Evolutionary conservation across 1,140 invertebrate genomes (phyloP).

Genomic region (Sarcophaga peregrina): DNA sequence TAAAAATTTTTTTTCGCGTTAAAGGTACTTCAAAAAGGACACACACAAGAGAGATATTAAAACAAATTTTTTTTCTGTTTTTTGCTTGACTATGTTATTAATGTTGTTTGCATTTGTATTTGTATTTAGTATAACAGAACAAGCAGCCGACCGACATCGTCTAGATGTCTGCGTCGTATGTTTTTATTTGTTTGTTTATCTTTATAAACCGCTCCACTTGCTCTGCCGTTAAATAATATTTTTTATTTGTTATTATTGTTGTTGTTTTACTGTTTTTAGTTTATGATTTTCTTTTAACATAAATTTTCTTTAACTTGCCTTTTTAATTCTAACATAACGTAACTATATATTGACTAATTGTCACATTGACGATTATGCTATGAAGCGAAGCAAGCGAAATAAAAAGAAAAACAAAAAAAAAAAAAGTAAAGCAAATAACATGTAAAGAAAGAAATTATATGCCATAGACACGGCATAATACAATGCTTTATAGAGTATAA

Average conservation of each 20-base stretch:
- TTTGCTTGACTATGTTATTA: too few relatives aligned
- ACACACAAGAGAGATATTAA: too few relatives aligned
- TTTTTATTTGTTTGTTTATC: constrained; percentile 14
- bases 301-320: not conserved
- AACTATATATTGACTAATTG: constrained; percentile 17
- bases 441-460: not conserved
- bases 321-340: not conserved
- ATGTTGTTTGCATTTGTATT: not conserved
- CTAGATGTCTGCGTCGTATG: not conserved
- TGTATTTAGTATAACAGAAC: not conserved
- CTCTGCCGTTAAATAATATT: not conserved
- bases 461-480: not conserved
- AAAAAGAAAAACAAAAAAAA: not conserved
- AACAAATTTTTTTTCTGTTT: too few relatives aligned
- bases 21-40: too few relatives aligned
- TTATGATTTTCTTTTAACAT: not conserved
- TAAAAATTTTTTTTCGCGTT: too few relatives aligned
- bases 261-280: not conserved
- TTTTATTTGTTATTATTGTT: not conserved
- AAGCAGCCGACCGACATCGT: not conserved
- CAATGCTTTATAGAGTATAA: too few relatives aligned
- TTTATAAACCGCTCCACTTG: constrained; percentile 19
- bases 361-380: not conserved
- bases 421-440: not conserved
- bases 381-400: not conserved